Base-by-base conservation (phyloP, 2,797 vertebrate genomes). In the Carcharodon carcharias region DNA sequence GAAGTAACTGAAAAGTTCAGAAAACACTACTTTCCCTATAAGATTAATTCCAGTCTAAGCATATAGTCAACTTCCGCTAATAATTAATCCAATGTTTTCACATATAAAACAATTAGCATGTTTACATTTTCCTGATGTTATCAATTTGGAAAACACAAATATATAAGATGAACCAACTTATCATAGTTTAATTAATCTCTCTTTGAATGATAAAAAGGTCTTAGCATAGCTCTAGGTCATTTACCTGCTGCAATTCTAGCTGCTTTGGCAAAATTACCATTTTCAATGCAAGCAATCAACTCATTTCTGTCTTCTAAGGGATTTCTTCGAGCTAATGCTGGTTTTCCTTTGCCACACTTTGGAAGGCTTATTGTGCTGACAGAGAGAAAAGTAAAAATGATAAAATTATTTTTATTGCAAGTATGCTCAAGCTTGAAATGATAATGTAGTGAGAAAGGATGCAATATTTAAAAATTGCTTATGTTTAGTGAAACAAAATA, bases 201-300 rank as follows among this genome's bases (percentile, higher is more conserved):
- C 4, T 45, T 95, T 95, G 35, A 93, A 58, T 1, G 26, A 63
- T 40, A 1, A 9, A 65, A 18, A 45, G 26, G 45, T 95, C 45
- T 50, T 45, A 54, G 63, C 67, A 14, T 56, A 73, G 12, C 50
- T 95, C 63, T 6, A 35, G 2, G 54, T 69, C 50, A 97, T 97
- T 98, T 98, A 99, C 99, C 99, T 8, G 99, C 99, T 71, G 99
- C 99, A 45, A 99, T 99, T 96, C 99, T 98, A 97, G 99, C 99
- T 4, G 99, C 99, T 98, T 99, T 99, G 97, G 99, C 99, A 96
- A 99, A 99, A 97, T 99, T 99, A 92, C 99, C 99, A 0, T 98
- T 99, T 97, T 99, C 99, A 56, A 99, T 99, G 96, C 99, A 99
- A 89, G 99, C 99, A 96, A 99, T 99, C 92, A 99, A 97, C 96